Evolutionary conservation across 2,797 vertebrate species (phyloP), one percentile per base, ranked within the genome.

Genomic region (Neosilurus mollespiculum): DNA sequence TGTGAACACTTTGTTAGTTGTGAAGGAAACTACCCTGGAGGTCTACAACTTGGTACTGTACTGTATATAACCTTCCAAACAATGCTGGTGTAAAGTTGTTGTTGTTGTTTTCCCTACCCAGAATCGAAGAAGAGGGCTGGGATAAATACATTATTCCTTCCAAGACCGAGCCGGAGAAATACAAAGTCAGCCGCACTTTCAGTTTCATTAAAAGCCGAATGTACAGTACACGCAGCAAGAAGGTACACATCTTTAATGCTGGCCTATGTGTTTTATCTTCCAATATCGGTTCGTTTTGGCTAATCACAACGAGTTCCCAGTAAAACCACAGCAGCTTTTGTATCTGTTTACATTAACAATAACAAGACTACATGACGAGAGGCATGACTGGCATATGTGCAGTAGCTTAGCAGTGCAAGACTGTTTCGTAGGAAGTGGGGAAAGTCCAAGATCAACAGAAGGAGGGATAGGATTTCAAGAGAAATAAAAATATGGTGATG

Each of bases 141-240:
- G 95, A 96, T 85, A 96, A 95, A 71, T 97, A 94, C 86, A 93
- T 90, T 82, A 93, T 94, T 80, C 95, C 97, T 6, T 92, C 94
- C 84, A 98, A 97, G 92, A 93, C 90, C 2, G 97, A 98, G 87
- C 94, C 96, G 0, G 97, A 99, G 88, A 99, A 98, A 88, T 96
- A 95, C 91, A 98, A 96, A 96, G 96, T 99, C 83, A 97, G 96
- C 86, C 95, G 97, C 4, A 99, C 98, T 9, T 98, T 99, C 91
- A 99, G 97, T 88, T 97, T 99, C 83, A 94, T 99, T 83, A 96
- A 97, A 93, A 98, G 93, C 84, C 94, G 97, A 89, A 99, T 99
- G 97, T 96, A 96, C 61, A 98, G 95, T 66, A 97, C 96, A 34
- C 94, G 97, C 83, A 97, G 94, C 92, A 99, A 97, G 85, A 95